A percentile compares a stretch with the other conserved stretches of the same genome.
These are phyloP conservation scores for Lophotis ruficrista DNA, from an alignment of 2,113 vertebrate genomes.

Conservation along the genomic window DNA sequence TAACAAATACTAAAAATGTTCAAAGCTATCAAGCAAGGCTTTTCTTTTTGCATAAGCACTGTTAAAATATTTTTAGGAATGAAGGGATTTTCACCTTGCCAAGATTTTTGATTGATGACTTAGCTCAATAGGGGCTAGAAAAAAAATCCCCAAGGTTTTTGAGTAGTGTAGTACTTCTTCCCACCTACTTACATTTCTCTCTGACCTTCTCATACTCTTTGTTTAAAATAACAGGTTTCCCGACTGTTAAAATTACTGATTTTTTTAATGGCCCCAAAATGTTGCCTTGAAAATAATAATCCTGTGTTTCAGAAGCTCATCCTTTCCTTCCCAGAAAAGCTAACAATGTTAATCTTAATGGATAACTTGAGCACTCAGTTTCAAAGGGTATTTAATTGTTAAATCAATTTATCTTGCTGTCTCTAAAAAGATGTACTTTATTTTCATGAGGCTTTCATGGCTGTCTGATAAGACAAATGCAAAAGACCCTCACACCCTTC, in stretches of 20 bases:
- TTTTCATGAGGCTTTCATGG: neutral
- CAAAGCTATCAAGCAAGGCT: neutral
- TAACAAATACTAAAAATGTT: neutral
- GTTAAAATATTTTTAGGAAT: neutral
- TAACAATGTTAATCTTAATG: neutral
- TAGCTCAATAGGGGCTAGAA: neutral
- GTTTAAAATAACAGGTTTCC: neutral
- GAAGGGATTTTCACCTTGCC: neutral
- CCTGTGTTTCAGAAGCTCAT: neutral
- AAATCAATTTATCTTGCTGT: neutral
- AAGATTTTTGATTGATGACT: neutral
- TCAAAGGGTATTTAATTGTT: neutral
- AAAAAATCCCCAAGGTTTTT: neutral
- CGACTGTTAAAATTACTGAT: neutral
- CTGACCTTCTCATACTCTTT: neutral
- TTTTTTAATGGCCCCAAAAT: neutral
- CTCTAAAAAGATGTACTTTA: neutral
- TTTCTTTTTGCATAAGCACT: neutral
- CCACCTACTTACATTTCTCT: neutral
- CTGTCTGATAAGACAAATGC: neutral
- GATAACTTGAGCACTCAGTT: neutral
- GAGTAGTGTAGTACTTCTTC: neutral
- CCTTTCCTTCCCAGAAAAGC: neutral
- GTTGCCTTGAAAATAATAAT: neutral
- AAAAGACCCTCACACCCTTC: neutral